These are phyloP conservation scores for Fringilla coelebs DNA, from an alignment of 2,797 vertebrate genomes.

Conservation along the genomic window DNA sequence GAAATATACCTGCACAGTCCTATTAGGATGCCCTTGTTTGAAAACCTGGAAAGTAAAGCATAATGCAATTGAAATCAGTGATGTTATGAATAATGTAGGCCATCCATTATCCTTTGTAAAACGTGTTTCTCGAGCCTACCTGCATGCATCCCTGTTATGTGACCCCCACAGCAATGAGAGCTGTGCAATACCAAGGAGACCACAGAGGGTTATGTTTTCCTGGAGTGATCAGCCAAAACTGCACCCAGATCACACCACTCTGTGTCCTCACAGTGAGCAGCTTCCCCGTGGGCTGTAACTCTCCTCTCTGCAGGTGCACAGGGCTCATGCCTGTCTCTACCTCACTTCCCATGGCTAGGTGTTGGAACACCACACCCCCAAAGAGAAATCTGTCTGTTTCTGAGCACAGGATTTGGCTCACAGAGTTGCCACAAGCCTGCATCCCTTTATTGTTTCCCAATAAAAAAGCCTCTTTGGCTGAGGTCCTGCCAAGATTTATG, in stretches of 20 bases:
- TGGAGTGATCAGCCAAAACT: background rate
- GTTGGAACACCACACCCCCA: background rate
- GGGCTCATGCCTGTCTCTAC: background rate
- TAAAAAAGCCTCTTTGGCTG: background rate
- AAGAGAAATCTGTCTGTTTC: background rate
- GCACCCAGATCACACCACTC: background rate
- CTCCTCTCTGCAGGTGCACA: background rate
- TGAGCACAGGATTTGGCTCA: background rate
- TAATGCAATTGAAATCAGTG: conserved; percentile 58
- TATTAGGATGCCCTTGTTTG: conserved; percentile 53
- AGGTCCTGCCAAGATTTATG: background rate
- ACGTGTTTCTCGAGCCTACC: conserved; percentile 18
- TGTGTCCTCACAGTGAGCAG: background rate
- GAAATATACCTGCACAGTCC: conserved; percentile 6
- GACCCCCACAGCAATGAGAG: background rate
- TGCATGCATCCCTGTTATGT: background rate
- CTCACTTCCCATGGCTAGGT: background rate
- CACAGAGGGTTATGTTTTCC: background rate
- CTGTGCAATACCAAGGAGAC: background rate
- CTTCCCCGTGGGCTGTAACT: background rate
- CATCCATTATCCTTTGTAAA: conserved; percentile 49
- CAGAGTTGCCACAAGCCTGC: background rate
- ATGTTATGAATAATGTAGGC: conserved; percentile 55
- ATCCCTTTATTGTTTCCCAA: background rate
- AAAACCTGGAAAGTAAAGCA: conserved; percentile 46